Evolutionary conservation across 2,113 vertebrate species (phyloP), one percentile per base, ranked within the genome.

Genomic region (Otus sunia): DNA sequence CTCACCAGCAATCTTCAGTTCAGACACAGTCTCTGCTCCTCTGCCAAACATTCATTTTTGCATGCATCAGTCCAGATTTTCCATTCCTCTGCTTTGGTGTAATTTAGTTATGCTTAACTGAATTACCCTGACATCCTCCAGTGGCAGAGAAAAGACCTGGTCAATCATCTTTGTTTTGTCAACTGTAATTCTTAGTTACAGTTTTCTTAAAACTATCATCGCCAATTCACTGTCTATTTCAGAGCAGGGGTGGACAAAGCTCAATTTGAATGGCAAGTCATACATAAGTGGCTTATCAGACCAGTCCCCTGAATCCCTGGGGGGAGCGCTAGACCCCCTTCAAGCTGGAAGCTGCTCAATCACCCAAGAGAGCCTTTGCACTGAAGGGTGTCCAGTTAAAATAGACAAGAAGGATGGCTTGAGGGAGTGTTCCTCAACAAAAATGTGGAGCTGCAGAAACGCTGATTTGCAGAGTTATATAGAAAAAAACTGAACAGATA

Each of bases 51-150:
- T 58, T 71, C 21, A n/a, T 73, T 83, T 90, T 52, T 43, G 22
- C 3, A 1, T 60, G 50, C 36, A n/a, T 79, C 67, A 10, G 16
- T 47, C 68, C 64, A 64, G 79, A 84, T 91, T 95, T 93, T 93
- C 83, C 76, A 72, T 91, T 95, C 76, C 88, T 93, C 27, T 4
- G 19, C 86, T 88, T 69, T 0, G 0, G 23, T 68, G 11, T 89
- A 93, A 97, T 74, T 84, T 56, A 64, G 49, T 96, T 93, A 87
- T 13, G 7, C 66, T 85, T 91, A 91, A 96, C 21, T 81, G 84
- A 92, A 64, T 94, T 96, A 95, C 12, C 8, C 43, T 37, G 69
- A 90, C 34, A 64, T 90, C 43, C 43, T 85, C 62, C 90, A 82
- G 66, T 64, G 36, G 20, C 30, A 71, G 76, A 88, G 58, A 88